These are phyloP conservation scores for Alcedo quadribrachys DNA, from an alignment of 2,797 vertebrate species.

Conservation along the genomic window DNA sequence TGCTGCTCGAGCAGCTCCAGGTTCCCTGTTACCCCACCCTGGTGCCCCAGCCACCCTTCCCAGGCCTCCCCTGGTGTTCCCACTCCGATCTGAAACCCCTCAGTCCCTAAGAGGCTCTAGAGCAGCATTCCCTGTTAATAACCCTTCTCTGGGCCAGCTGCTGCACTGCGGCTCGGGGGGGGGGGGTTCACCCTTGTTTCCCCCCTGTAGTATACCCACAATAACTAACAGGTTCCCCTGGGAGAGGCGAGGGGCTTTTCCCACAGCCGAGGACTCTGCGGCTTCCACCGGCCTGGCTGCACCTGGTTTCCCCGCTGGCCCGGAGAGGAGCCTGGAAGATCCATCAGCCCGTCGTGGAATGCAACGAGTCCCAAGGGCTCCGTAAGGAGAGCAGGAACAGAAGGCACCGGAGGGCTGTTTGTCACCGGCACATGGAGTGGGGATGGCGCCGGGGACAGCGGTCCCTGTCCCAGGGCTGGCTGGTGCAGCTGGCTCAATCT, in stretches of 20 bases:
- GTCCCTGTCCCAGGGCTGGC: not conserved
- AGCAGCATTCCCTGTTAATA: not conserved
- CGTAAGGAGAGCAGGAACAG: not conserved
- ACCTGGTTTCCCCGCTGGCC: constrained; percentile 27
- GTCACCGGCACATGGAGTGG: not conserved
- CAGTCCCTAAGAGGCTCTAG: not conserved
- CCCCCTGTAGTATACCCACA: constrained; percentile 22
- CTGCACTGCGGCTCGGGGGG: not conserved
- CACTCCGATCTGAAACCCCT: not conserved
- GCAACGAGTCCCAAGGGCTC: not conserved
- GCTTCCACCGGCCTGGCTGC: not conserved
- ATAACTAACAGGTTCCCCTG: constrained; percentile 23
- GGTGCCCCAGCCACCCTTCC: not conserved
- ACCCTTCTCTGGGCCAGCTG: constrained; percentile 8
- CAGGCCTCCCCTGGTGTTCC: not conserved
- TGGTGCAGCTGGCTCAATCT: not conserved
- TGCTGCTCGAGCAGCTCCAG: not conserved
- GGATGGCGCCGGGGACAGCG: not conserved
- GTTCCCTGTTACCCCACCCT: fast-evolving
- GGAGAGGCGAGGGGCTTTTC: not conserved
- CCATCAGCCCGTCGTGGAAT: constrained; percentile 43
- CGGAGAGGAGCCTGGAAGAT: constrained; percentile 57
- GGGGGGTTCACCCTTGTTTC: constrained; percentile 25
- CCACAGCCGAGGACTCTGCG: constrained; percentile 2
- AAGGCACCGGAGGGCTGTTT: not conserved